Base-by-base conservation (phyloP, 1,140 invertebrate species). In the Ostrea denselamellosa region DNA sequence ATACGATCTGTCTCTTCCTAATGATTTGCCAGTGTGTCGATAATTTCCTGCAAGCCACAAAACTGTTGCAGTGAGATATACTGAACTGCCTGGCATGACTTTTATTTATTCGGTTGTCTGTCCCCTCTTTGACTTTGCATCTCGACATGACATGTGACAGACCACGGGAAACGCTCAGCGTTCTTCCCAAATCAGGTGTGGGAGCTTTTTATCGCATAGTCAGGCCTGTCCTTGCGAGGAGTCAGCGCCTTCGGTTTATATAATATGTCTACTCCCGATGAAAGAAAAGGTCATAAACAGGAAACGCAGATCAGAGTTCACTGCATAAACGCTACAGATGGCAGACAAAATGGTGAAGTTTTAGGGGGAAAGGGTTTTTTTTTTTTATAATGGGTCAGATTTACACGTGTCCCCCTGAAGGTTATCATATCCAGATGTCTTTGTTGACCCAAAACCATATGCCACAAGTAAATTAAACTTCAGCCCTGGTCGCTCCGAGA, bases 401-500 rank as follows among this genome's bases (percentile, higher is more conserved):
- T 14, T 77, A 77, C 68, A 77, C 25, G n/a, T 62, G 68, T 77
- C 68, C 68, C 34, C 28, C 28, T 34, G 28, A 77, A 77, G 68
- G 68, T 77, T 77, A 34, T 12, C 28, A 77, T 14, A 77, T 22
- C 68, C 68, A 77, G 68, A 77, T 77, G 68, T 77, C 68, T 77
- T 28, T 77, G 68, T 77, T 77, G 68, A 77, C 68, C 68, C 68
- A 77, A 77, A 77, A 77, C 68, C 68, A 77, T 77, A 77, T 77
- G 68, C 68, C 68, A 77, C 68, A 77, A 77, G 68, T 77, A 77
- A 77, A 77, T 77, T 77, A 77, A 77, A 77, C 68, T 44, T 34
- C 68, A 34, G 25, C 14, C 68, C 68, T 77, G 68, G 68, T 77
- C 25, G 68, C 68, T 77, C 68, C 7, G 8, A 77, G 68, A 34